A percentile compares a stretch with the other conserved stretches of the same genome.
Conservation (phyloP, 30 jellyfish, hydroid and myxozoan genomes). For the Euphysa ruthae region DNA sequence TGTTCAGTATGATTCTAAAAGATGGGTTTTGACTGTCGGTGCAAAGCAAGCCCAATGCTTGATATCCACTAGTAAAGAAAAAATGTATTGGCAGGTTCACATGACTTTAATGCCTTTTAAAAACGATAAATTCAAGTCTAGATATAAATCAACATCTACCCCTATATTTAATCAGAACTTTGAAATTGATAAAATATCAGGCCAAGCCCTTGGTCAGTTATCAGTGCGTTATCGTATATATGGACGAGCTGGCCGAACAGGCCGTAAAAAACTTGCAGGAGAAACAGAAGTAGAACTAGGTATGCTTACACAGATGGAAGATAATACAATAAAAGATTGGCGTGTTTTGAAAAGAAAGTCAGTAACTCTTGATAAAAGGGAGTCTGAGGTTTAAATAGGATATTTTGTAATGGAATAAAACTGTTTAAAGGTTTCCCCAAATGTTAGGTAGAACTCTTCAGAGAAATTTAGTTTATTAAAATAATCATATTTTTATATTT, state of each 20-base stretch:
- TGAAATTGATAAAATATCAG: slow-evolving; percentile 76
- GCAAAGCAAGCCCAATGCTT: slow-evolving; percentile 89
- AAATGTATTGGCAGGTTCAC: slow-evolving; percentile 94
- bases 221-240: slow-evolving; percentile 75
- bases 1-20: slow-evolving; percentile 54
- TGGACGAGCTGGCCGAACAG: slow-evolving; percentile 85
- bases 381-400: slow-evolving; percentile 1
- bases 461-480: no score
- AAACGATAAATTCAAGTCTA: slow-evolving; percentile 77
- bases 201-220: slow-evolving; percentile 74
- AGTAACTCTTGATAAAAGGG: slow-evolving; percentile 6
- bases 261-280: slow-evolving; percentile 92
- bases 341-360: slow-evolving; percentile 53
- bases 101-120: slow-evolving; percentile 79
- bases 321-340: slow-evolving; percentile 66
- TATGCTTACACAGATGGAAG: slow-evolving; percentile 33
- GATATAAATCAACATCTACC: slow-evolving; percentile 85
- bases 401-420: no score
- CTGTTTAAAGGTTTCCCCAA: no score
- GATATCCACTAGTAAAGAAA: slow-evolving; percentile 57
- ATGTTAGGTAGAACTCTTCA: no score
- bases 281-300: slow-evolving; percentile 61
- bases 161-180: slow-evolving; percentile 84
- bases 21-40: slow-evolving; percentile 77
- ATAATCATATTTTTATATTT: no score